These are phyloP conservation scores for Bathynomus jamesi DNA, from an alignment of 1,140 invertebrate genomes.

Conservation along the genomic window DNA sequence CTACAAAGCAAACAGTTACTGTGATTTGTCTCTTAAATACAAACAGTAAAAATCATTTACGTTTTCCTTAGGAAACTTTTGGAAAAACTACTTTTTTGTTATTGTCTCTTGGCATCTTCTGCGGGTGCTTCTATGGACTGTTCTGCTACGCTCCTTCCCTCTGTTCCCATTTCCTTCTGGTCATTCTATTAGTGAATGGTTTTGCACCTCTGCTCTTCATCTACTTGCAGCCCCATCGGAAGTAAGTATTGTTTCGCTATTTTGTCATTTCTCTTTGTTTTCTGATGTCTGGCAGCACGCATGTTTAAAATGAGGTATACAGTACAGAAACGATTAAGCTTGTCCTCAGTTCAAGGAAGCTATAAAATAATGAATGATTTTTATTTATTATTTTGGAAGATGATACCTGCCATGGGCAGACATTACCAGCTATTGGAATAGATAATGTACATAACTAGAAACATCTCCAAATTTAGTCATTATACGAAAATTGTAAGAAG, in stretches of 20 bases:
- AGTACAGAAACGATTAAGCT: too few relatives aligned
- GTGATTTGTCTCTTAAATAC: neutral
- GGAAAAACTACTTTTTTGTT: neutral
- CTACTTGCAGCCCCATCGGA: neutral
- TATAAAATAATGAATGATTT: too few relatives aligned
- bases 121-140: neutral
- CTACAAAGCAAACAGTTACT: neutral
- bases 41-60: neutral
- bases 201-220: neutral
- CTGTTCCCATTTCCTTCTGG: neutral
- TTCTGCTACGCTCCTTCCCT: neutral
- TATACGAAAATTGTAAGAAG: too few relatives aligned
- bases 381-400: too few relatives aligned
- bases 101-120: neutral
- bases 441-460: too few relatives aligned
- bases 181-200: neutral
- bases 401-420: too few relatives aligned
- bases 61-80: neutral
- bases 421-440: too few relatives aligned
- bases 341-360: too few relatives aligned
- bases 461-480: too few relatives aligned
- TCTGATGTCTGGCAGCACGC: too few relatives aligned
- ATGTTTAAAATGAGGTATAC: too few relatives aligned
- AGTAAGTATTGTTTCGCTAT: neutral
- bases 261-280: too few relatives aligned